Percentiles rank a stretch among this genome's conserved stretches.
phyloP scores from a whole-genome alignment of 2,888 invertebrate genomes.

The Myathropa florea region DNA sequence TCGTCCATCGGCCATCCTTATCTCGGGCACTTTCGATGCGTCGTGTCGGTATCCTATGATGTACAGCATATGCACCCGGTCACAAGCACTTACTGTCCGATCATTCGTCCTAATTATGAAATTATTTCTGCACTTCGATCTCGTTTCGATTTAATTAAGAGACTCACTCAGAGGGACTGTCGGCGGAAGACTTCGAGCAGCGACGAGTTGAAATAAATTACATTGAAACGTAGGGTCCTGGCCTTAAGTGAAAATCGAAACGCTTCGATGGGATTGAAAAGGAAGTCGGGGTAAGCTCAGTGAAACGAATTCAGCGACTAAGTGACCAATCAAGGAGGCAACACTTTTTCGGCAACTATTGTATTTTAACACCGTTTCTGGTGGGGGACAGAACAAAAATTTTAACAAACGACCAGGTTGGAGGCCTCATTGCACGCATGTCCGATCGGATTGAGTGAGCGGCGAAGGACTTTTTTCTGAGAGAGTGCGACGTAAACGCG shows the following conservation, averaged over 20 bases:
- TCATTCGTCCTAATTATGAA: slow-evolving; percentile 64
- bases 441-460: too few relatives aligned
- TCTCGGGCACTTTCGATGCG: slow-evolving; percentile 41
- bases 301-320: not conserved
- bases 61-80: slow-evolving; percentile 24
- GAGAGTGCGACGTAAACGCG: not conserved
- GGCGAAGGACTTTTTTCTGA: too few relatives aligned
- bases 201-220: slow-evolving; percentile 19
- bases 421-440: too few relatives aligned
- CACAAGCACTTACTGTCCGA: slow-evolving; percentile 59
- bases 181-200: not conserved
- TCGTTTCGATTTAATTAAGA: slow-evolving; percentile 50
- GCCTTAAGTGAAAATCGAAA: slow-evolving; percentile 21
- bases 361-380: slow-evolving; percentile 31
- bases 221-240: slow-evolving; percentile 6
- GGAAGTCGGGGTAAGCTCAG: not conserved
- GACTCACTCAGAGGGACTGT: not conserved
- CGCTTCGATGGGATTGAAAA: not conserved
- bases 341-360: slow-evolving; percentile 35
- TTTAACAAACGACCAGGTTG: slow-evolving; percentile 2
- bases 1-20: slow-evolving; percentile 12
- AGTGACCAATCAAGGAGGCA: slow-evolving; percentile 32
- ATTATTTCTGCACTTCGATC: slow-evolving; percentile 58
- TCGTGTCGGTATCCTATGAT: slow-evolving; percentile 52
- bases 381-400: not conserved